phyloP scores from a whole-genome alignment of 2,113 vertebrate genomes.

The Ptychochromis oligacanthus region DNA sequence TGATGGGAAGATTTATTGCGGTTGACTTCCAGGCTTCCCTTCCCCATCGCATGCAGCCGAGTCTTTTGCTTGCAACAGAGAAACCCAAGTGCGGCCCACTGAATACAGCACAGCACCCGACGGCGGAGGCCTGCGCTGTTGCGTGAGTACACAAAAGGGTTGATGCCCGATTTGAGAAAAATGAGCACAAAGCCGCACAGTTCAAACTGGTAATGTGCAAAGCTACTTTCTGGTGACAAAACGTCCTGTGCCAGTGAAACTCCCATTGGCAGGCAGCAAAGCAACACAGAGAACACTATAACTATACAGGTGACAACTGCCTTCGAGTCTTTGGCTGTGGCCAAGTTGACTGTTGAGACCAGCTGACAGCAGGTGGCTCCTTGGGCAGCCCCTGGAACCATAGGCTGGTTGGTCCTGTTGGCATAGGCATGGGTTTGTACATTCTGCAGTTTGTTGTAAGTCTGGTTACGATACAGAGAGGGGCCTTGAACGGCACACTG shows the following conservation, averaged over 20 bases:
- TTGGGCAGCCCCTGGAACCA: slow-evolving; percentile 73
- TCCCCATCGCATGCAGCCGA: slow-evolving; percentile 90
- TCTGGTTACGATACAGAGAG: slow-evolving; percentile 89
- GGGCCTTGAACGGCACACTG: slow-evolving; percentile 82
- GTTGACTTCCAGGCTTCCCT: slow-evolving; percentile 92
- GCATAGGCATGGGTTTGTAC: slow-evolving; percentile 80
- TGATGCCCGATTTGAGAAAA: slow-evolving; percentile 95
- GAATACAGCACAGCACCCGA: slow-evolving; percentile 89
- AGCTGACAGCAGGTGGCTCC: slow-evolving; percentile 85
- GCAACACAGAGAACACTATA: slow-evolving; percentile 90
- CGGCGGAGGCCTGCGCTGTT: slow-evolving; percentile 92
- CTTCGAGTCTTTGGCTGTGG: slow-evolving; percentile 90
- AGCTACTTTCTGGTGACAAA: slow-evolving; percentile 82
- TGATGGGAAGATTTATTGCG: slow-evolving; percentile 97
- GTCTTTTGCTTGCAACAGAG: slow-evolving; percentile 94
- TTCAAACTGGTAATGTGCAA: slow-evolving; percentile 93
- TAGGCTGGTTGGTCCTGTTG: slow-evolving; percentile 72
- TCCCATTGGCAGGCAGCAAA: slow-evolving; percentile 94
- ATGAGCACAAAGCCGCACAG: slow-evolving; percentile 93
- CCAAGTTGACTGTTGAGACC: slow-evolving; percentile 86
- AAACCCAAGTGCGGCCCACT: slow-evolving; percentile 83
- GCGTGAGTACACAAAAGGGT: slow-evolving; percentile 96
- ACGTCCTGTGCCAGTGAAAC: slow-evolving; percentile 89
- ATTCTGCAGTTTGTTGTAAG: slow-evolving; percentile 86
- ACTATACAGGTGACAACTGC: slow-evolving; percentile 91